Base-by-base conservation (phyloP, 2,113 vertebrate species). In the Syngnathus typhle region DNA sequence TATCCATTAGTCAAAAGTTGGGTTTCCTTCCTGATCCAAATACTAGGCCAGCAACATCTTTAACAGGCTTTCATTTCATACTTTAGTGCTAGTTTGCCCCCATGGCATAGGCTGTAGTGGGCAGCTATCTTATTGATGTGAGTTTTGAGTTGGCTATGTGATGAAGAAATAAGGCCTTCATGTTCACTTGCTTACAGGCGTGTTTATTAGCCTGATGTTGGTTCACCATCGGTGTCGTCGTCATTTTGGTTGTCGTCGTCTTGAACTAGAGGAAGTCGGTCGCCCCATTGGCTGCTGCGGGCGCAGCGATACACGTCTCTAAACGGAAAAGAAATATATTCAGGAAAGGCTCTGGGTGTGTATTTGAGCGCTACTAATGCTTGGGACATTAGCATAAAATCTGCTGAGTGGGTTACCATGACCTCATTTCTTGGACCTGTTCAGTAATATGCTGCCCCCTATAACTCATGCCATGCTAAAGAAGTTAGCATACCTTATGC, bases 261-360 rank as follows among this genome's bases (percentile, higher is more conserved):
- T 0, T 4, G 69, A 58, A 83, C 2, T 27, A 92, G 36, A 1
- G 94, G 94, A 49, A 94, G 71, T 21, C 82, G 88, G 71, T 96
- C 94, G 41, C 94, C 94, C 91, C 93, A 95, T 41, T 91, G 80
- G 52, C 93, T 93, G 79, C 37, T 92, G 4, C 93, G 89, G 23
- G 93, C 92, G 56, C 94, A 95, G 27, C 93, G 93, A 80, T 95
- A 96, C 67, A 93, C 43, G 11, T 95, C 92, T 82, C 94, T 96
- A 75, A 6, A 67, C 11, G 46, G 7, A 36, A 68, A 71, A 64
- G 23, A 49, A 58, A 36, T 32, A 7, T 2, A 58, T 21, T 62
- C 60, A 62, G 41, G n/a, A 62, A 62, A 43, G 39, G 39, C 39
- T 15, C 21, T 15, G 11, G 3, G 10, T 44, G 15, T 32, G 36